Evolutionary conservation across 2,888 invertebrate species (phyloP).

Genomic region (Tiliacea citrago): DNA sequence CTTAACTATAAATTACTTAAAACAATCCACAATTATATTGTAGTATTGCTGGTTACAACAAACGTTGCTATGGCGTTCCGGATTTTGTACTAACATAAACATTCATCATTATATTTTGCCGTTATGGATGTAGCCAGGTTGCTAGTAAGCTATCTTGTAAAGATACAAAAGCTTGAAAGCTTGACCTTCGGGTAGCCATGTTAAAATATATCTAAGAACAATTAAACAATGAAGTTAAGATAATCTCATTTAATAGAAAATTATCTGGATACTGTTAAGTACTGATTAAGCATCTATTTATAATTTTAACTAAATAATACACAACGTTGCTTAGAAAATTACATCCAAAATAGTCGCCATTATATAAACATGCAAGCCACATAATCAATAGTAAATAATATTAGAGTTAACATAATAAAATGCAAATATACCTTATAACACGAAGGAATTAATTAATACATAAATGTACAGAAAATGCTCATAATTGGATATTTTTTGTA

Average conservation of each 20-base stretch:
- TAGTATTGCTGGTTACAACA: conserved; percentile 80
- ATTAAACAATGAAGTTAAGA: conserved; percentile 51
- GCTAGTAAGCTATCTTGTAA: conserved; percentile 29
- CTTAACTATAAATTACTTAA: conserved; percentile 75
- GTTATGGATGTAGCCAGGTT: conserved; percentile 35
- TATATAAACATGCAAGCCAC: conserved; percentile 70
- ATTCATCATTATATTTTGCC: conserved; percentile 49
- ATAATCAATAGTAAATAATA: conserved; percentile 64
- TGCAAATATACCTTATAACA: conserved; percentile 63
- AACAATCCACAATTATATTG: conserved; percentile 87
- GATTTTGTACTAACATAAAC: conserved; percentile 84
- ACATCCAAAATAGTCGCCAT: conserved; percentile 67
- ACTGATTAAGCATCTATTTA: conserved; percentile 67
- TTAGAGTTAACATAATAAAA: conserved; percentile 64
- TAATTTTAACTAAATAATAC: conserved; percentile 65
- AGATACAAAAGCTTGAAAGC: conserved; percentile 24
- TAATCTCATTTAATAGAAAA: conserved; percentile 67
- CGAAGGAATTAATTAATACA: conserved; percentile 70
- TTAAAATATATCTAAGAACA: conserved; percentile 55
- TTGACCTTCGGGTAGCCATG: conserved; percentile 34
- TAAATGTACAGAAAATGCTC: conserved; percentile 64
- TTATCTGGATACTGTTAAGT: conserved; percentile 71
- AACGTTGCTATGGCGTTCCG: conserved; percentile 82
- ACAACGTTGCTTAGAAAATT: conserved; percentile 67
- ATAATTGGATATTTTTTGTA: conserved; percentile 53